Evolutionary conservation across 1,140 invertebrate species (phyloP), one percentile per base, ranked within the genome.

Genomic region (Panonychus citri): DNA sequence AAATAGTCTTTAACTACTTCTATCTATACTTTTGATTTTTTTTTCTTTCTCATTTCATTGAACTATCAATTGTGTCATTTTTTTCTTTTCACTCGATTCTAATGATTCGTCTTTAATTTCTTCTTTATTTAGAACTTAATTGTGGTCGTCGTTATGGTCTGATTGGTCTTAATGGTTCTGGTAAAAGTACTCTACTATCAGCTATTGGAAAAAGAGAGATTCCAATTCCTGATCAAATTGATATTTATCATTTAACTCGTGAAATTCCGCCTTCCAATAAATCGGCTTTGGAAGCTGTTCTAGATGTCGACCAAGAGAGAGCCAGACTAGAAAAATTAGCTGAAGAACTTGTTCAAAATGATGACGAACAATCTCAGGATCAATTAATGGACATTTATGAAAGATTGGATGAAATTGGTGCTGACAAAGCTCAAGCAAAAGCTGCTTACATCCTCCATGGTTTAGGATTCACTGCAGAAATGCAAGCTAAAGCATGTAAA

Each of bases 301-400:
- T 96, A 82, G 93, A 99, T 70, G 94, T 97, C 0, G 94, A 99
- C 66, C 80, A 89, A 64, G 93, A 98, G 69, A 75, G 91, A 51
- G 74, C 89, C 30, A 75, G 84, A 53, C 72, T 99, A 8, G 95
- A 99, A 68, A 83, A 83, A 66, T 71, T 97, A 24, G 89, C 89
- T 3, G 95, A 98, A 66, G 79, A 84, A 66, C 71, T 98, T 40
- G 79, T 82, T 3, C 76, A 82, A 40, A 83, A 78, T 65, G 80
- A 82, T 53, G 90, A 96, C 71, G 86, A 96, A 67, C 83, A 87
- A 64, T 78, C 83, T 46, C 83, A 97, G 73, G 91, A 97, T 64
- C 84, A 95, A 68, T 71, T 99, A 46, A 82, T 97, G 79, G 93
- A 98, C 70, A 79, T 99, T 21, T 98, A 98, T 68, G 94, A 98